Base-by-base conservation (phyloP, 1,140 invertebrate species). In the Meteorus sp. region DNA sequence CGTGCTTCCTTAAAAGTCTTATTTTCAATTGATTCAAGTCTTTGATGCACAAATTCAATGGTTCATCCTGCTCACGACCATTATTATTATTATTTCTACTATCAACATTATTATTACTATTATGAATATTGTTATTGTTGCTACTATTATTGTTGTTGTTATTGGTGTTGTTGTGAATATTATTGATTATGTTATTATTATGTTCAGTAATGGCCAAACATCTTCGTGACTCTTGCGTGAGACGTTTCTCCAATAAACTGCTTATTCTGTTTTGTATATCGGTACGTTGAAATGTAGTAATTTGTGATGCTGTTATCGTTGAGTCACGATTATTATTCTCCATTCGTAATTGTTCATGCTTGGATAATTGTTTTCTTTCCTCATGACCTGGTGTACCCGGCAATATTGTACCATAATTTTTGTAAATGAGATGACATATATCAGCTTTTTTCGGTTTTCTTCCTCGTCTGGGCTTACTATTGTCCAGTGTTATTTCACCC, bases 351-450 rank as follows among this genome's bases (percentile, higher is more conserved):
- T n/a, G n/a, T n/a, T n/a, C n/a, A n/a, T n/a, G n/a, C 27, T 60
- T 56, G 0, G 68, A 63, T 15, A 60, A 64, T 50, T 69, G 63
- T 45, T 64, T 66, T 23, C 56, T 69, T 44, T 78, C 71, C 17
- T 76, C 71, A 8, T 84, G 82, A 11, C 86, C 84, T 0, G 86
- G 86, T 22, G 86, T 87, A 0, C 87, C 86, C 0, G 89, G 88
- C 19, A 91, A 83, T n/a, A 92, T 90, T 0, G 89, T 93, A 0
- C 91, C 92, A 66, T 93, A 93, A 70, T 93, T 93, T 65, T 93
- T 93, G 69, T 93, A 93, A 63, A 94, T 93, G n/a, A 94, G 76
- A 67, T 93, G 91, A 63, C 91, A 94, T 59, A 94, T 93, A 69
- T 94, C 92, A 0, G 91, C 91, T 68, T 93, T 94, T 66, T 94